These are phyloP conservation scores for Macrostomum lignano DNA, from an alignment of 1,140 invertebrate genomes.

Conservation along the genomic window DNA sequence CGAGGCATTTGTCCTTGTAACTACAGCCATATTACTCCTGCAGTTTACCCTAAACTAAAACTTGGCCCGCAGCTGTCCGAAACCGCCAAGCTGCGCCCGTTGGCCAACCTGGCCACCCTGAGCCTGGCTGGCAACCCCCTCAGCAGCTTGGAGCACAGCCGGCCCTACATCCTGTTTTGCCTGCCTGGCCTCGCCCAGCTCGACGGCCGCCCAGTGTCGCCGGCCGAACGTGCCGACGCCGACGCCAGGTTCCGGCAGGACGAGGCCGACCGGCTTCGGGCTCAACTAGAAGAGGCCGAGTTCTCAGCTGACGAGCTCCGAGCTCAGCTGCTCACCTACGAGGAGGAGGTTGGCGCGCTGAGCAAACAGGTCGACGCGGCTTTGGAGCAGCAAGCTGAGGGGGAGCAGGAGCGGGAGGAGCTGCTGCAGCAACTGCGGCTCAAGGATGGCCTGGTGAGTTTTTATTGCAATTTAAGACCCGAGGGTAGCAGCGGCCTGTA, in stretches of 20 bases:
- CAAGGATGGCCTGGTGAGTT: too few relatives aligned
- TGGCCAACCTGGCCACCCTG: slow-evolving; percentile 16
- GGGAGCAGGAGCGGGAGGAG: too few relatives aligned
- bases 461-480: too few relatives aligned
- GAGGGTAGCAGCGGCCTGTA: too few relatives aligned
- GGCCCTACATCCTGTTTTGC: slow-evolving; percentile 18
- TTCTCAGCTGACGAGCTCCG: background rate
- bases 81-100: slow-evolving; percentile 16
- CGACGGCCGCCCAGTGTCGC: slow-evolving; percentile 14
- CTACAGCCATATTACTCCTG: too few relatives aligned
- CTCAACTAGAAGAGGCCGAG: background rate
- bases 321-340: background rate
- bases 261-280: slow-evolving; percentile 1
- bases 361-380: too few relatives aligned
- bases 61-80: slow-evolving; percentile 23
- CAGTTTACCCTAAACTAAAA: too few relatives aligned
- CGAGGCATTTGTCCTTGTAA: too few relatives aligned
- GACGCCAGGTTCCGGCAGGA: slow-evolving; percentile 13
- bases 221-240: slow-evolving; percentile 13
- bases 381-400: too few relatives aligned
- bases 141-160: slow-evolving; percentile 14
- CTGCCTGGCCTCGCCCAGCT: slow-evolving; percentile 16
- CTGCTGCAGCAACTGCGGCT: too few relatives aligned
- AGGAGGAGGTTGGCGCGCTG: too few relatives aligned
- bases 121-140: slow-evolving; percentile 18